Evolutionary conservation across 2,888 invertebrate genomes (phyloP), one percentile per base, ranked within the genome.

Genomic region (Morpho helenor): DNA sequence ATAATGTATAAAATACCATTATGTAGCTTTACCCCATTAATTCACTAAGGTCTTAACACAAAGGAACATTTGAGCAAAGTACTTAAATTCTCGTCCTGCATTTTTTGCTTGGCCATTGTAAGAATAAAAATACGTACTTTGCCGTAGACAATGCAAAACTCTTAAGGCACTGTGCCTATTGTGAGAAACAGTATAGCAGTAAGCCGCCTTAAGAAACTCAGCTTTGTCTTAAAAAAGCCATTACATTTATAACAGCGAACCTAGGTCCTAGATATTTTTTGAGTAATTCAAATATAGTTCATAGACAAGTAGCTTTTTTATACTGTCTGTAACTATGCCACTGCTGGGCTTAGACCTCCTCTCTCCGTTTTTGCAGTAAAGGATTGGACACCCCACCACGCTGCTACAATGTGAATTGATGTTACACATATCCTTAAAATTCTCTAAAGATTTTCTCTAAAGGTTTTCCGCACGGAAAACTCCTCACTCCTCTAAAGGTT

Each of bases 191-290:
- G 48, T 31, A 47, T 47, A 47, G 47, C 47, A 48, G 53, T 42
- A 46, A 16, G 46, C 40, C 53, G 40, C 40, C 23, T 54, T 54
- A 54, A 48, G 48, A 48, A 42, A 47, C 54, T 42, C 47, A 54
- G 54, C 54, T 54, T 54, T 54, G 48, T 54, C 52, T 54, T 42
- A 54, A 54, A 49, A 51, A 54, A 48, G 54, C 54, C 54, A 54
- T 54, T 54, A 54, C 9, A 47, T 48, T 54, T 42, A 54, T 42
- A 54, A 54, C 54, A 31, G 41, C 40, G 41, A n/a, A 23, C 40
- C 47, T 42, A 54, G 54, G 54, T 45, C 9, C n/a, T 45, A 43
- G 31, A 31, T 52, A 52, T 39, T 52, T n/a, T 8, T 52, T 10
- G 44, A 45, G 10, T 8, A 23, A 43, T 8, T n/a, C 8, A n/a